Percentiles rank a stretch among this genome's conserved stretches.
Conservation (phyloP, 2,113 vertebrate genomes). For the Pollimyrus isidori region DNA sequence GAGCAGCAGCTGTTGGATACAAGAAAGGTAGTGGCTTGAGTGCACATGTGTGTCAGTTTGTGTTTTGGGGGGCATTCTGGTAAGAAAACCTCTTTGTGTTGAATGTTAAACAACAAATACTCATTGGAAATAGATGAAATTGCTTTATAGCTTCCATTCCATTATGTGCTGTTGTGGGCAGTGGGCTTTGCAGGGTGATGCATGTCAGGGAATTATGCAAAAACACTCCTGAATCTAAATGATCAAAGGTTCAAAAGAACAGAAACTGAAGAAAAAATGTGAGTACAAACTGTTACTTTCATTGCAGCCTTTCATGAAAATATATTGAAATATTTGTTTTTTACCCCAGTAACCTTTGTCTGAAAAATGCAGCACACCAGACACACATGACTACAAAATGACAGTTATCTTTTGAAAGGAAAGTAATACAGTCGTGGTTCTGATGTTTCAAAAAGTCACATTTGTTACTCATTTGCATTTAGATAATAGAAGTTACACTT, state of each 20-base stretch:
- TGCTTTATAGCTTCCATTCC: not conserved
- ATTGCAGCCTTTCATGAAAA: not conserved
- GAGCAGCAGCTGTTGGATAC: not conserved
- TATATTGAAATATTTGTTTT: not conserved
- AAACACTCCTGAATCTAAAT: not conserved
- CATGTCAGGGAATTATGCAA: not conserved
- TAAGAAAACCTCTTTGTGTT: not conserved
- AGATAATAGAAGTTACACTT: conserved; percentile 21
- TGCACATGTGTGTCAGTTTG: not conserved
- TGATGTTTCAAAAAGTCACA: conserved; percentile 3
- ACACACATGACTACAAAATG: not conserved
- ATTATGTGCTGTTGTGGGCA: not conserved
- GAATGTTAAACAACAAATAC: conserved; percentile 36
- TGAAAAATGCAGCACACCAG: not conserved
- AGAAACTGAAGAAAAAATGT: not conserved
- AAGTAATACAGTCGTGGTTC: not conserved
- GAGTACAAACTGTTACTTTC: not conserved
- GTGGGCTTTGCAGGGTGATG: not conserved
- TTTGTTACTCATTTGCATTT: conserved; percentile 19
- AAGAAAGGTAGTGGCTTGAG: not conserved
- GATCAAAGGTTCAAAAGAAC: not conserved
- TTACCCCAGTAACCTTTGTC: not conserved
- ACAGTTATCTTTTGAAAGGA: not conserved
- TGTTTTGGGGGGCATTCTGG: not conserved
- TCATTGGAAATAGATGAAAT: conserved; percentile 18